Conservation (phyloP, 2,797 vertebrate genomes). For the Telmatherina bonti region DNA sequence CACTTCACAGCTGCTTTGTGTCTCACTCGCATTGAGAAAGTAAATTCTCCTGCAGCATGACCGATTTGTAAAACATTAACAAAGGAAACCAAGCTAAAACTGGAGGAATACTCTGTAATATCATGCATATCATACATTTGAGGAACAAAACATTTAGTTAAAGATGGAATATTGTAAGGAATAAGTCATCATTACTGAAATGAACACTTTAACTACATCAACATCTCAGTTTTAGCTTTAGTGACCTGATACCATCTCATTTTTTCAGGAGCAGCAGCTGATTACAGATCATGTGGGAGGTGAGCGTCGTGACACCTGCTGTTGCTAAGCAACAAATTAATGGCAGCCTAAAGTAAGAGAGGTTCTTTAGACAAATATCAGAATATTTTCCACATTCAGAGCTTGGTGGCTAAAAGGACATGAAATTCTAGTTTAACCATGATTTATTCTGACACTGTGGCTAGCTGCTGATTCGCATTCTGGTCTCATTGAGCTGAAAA, state of each 20-base stretch:
- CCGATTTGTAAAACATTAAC: not conserved
- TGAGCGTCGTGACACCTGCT: slow-evolving; percentile 40
- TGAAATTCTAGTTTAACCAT: not conserved
- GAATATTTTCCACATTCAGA: slow-evolving; percentile 17
- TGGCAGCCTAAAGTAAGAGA: slow-evolving; percentile 9
- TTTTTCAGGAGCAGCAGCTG: slow-evolving; percentile 11
- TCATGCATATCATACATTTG: not conserved
- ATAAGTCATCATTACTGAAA: not conserved
- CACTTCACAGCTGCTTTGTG: not conserved
- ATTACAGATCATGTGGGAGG: slow-evolving; percentile 51
- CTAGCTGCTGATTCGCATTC: not conserved
- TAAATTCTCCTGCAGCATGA: not conserved
- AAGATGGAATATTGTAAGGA: too few relatives aligned
- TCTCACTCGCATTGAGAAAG: not conserved
- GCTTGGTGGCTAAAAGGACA: not conserved
- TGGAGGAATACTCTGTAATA: not conserved
- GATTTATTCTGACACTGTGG: not conserved
- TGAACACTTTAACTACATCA: not conserved
- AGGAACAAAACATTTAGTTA: not conserved
- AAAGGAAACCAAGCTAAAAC: not conserved
- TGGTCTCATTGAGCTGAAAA: not conserved
- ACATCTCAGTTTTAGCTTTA: not conserved
- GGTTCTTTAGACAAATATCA: not conserved
- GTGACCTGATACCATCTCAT: not conserved
- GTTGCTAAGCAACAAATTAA: slow-evolving; percentile 57